Evolutionary conservation across 2,797 vertebrate species (phyloP).

Genomic region (Gastrophryne carolinensis): DNA sequence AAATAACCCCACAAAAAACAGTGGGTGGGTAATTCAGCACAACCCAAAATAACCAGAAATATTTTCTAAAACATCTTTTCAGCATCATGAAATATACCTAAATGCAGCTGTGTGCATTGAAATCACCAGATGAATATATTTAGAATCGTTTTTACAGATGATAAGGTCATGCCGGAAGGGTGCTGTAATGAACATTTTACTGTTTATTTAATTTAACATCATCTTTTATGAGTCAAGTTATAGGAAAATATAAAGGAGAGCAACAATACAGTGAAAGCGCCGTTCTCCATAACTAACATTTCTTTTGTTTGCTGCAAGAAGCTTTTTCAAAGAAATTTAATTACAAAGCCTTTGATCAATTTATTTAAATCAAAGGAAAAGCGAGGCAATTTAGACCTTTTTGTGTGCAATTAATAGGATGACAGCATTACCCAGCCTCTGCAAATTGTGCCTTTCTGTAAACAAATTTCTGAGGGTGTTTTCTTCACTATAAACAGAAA

Average conservation of each 20-base stretch:
- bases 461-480: constrained; percentile 12
- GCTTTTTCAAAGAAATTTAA: constrained; percentile 50
- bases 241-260: constrained; percentile 24
- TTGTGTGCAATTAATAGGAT: constrained; percentile 47
- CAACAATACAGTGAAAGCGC: constrained; percentile 23
- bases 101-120: neutral
- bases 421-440: constrained; percentile 8
- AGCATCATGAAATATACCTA: neutral
- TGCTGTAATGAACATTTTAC: constrained; percentile 1
- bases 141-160: neutral
- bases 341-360: constrained; percentile 49
- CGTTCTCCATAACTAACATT: constrained; percentile 32
- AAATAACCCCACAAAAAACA: no score
- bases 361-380: constrained; percentile 48
- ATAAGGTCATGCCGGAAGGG: neutral
- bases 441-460: constrained; percentile 1
- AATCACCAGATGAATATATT: neutral
- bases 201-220: constrained; percentile 27
- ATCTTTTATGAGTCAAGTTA: constrained; percentile 9
- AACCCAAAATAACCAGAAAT: no score
- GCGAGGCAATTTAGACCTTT: constrained; percentile 46
- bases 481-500: constrained; percentile 18
- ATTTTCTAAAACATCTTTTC: no score
- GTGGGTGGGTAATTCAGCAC: no score
- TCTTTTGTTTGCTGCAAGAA: constrained; percentile 40